These are phyloP conservation scores for Syngnathus scovelli DNA, from an alignment of 2,113 vertebrate species.

Conservation along the genomic window DNA sequence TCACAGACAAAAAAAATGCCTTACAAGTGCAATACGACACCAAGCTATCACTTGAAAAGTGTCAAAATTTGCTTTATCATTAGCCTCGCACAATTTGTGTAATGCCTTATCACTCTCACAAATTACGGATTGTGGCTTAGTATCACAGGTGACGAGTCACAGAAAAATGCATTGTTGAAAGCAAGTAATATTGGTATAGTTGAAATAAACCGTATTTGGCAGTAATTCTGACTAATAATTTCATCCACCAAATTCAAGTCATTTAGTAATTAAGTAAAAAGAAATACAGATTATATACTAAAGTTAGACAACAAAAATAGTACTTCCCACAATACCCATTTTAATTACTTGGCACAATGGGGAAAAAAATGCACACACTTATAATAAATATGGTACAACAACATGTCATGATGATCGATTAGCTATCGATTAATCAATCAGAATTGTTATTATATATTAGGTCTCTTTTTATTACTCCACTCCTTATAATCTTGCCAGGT, in stretches of 20 bases:
- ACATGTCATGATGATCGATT: too few relatives aligned
- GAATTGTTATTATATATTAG: too few relatives aligned
- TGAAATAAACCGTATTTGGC: slow-evolving; percentile 66
- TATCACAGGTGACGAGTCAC: slow-evolving; percentile 53
- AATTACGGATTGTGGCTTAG: slow-evolving; percentile 48
- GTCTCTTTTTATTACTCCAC: neutral
- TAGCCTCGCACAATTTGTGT: slow-evolving; percentile 28
- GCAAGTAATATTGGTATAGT: slow-evolving; percentile 46
- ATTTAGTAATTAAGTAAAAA: neutral
- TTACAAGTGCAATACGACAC: slow-evolving; percentile 16
- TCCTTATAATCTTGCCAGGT: neutral
- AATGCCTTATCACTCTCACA: slow-evolving; percentile 18
- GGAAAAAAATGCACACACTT: too few relatives aligned
- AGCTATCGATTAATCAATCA: too few relatives aligned
- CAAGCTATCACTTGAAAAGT: slow-evolving; percentile 1
- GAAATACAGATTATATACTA: neutral
- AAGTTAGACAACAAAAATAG: neutral
- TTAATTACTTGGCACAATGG: too few relatives aligned
- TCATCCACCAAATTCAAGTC: neutral
- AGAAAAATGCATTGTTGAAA: slow-evolving; percentile 47
- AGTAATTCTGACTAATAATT: slow-evolving; percentile 32
- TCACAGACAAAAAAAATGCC: slow-evolving; percentile 21
- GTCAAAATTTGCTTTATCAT: slow-evolving; percentile 9
- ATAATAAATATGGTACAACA: too few relatives aligned
- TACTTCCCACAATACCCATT: neutral